Percentiles rank a stretch among this genome's conserved stretches.
Evolutionary conservation across 2,113 vertebrate species (phyloP).

Genomic region (Xerus inauris): DNA sequence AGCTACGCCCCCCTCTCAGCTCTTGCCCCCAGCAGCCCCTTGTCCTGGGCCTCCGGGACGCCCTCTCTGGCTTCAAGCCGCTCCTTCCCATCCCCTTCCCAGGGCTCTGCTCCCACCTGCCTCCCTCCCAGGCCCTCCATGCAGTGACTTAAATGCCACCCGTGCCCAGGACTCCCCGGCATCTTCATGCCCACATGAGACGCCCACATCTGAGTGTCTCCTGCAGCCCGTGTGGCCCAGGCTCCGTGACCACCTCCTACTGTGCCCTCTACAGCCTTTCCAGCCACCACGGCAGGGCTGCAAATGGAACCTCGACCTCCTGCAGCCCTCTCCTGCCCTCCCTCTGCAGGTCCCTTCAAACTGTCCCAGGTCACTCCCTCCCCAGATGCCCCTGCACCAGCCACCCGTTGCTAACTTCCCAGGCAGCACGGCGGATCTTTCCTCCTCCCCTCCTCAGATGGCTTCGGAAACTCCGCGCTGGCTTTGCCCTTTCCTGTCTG

Average conservation of each 20-base stretch:
- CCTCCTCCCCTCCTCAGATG: neutral
- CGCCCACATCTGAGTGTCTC: neutral
- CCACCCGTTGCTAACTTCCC: fast-evolving
- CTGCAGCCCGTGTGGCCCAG: fast-evolving
- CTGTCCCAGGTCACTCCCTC: neutral
- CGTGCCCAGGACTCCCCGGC: neutral
- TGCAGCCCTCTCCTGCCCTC: neutral
- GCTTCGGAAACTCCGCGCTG: neutral
- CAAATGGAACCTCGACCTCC: fast-evolving
- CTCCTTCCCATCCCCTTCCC: neutral
- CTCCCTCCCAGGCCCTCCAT: fast-evolving
- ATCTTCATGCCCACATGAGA: neutral
- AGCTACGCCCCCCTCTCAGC: fast-evolving
- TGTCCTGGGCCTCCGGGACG: fast-evolving
- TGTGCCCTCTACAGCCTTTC: too few species aligned
- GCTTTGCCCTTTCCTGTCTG: too few species aligned
- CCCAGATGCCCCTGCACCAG: neutral
- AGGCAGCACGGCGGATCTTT: fast-evolving
- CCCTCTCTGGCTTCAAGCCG: neutral
- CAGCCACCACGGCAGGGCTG: fast-evolving
- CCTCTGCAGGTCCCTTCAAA: neutral
- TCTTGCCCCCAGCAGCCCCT: fast-evolving
- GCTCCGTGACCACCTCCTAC: neutral
- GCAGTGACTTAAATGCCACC: neutral
- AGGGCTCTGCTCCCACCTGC: neutral